phyloP scores from a whole-genome alignment of 2,113 vertebrate genomes.

The Campylorhamphus procurvoides region DNA sequence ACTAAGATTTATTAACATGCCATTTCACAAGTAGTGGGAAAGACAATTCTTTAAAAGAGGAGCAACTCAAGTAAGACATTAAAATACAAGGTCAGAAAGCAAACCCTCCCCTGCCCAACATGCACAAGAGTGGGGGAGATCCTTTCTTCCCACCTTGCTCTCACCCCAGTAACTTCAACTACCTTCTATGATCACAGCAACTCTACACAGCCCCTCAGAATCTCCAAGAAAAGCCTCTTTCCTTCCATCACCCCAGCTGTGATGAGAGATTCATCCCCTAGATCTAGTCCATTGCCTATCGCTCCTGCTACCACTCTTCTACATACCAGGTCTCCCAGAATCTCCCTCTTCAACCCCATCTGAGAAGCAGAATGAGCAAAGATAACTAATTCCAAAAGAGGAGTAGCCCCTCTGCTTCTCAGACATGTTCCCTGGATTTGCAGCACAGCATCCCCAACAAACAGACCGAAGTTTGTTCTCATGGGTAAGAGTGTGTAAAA shows the following conservation, averaged over 20 bases:
- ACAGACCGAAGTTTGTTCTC: not conserved
- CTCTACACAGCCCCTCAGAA: not conserved
- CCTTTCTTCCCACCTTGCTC: not conserved
- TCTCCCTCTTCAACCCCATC: not conserved
- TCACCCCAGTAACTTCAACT: not conserved
- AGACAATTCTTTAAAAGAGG: not conserved
- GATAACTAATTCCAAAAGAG: not conserved
- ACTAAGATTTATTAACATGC: not conserved
- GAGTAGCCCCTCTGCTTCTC: not conserved
- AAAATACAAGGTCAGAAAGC: not conserved
- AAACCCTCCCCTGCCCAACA: not conserved
- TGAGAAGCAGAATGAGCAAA: not conserved
- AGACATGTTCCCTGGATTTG: not conserved
- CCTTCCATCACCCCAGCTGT: rapidly evolving
- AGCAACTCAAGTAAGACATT: not conserved
- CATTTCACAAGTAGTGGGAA: not conserved
- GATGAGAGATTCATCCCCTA: not conserved
- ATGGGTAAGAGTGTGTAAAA: not conserved
- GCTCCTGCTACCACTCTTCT: not conserved
- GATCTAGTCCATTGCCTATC: rapidly evolving
- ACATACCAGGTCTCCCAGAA: rapidly evolving
- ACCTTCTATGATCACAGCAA: not conserved
- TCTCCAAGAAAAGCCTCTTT: not conserved
- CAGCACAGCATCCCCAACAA: not conserved
- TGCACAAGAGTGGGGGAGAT: rapidly evolving